A percentile compares a stretch with the other conserved stretches of the same genome.
Evolutionary conservation across 2,797 vertebrate species (phyloP).

Genomic region (Smutsia gigantea): DNA sequence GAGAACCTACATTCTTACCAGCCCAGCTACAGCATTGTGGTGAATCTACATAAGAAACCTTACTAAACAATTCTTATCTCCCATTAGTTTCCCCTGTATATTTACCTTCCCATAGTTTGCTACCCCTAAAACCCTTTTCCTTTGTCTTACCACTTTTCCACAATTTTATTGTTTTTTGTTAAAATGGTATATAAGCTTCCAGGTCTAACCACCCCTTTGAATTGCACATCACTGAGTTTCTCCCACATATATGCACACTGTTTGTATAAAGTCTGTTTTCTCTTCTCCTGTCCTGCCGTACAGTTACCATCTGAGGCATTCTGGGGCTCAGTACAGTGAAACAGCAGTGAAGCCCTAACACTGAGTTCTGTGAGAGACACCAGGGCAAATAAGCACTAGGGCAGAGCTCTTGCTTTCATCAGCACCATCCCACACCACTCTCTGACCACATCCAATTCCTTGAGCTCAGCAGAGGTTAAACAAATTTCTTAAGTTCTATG

Average conservation of each 20-base stretch:
- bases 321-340: background rate
- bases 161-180: background rate
- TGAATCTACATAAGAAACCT: background rate
- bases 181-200: background rate
- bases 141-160: background rate
- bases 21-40: background rate
- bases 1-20: background rate
- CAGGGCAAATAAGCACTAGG: background rate
- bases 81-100: background rate
- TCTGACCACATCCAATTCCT: background rate
- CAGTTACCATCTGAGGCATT: background rate
- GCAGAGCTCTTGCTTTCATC: background rate
- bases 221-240: background rate
- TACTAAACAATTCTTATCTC: background rate
- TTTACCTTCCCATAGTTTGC: background rate
- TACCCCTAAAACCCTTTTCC: background rate
- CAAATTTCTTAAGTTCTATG: background rate
- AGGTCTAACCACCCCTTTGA: background rate
- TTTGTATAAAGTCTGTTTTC: background rate
- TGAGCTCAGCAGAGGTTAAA: background rate
- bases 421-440: background rate
- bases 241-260: background rate
- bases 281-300: background rate
- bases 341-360: background rate
- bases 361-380: background rate